phyloP scores from a whole-genome alignment of 2,888 invertebrate species.

The Pachydiplax longipennis region DNA sequence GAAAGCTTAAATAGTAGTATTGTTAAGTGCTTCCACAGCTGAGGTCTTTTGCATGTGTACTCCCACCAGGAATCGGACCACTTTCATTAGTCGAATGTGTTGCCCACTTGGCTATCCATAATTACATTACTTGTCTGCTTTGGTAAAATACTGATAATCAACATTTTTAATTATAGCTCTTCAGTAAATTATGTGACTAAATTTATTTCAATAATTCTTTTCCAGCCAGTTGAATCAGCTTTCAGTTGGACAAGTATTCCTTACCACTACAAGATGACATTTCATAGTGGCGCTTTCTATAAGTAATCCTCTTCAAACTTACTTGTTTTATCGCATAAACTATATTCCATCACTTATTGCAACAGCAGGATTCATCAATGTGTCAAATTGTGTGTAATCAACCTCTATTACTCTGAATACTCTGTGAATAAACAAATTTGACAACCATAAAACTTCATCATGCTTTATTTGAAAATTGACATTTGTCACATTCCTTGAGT shows the following conservation, averaged over 20 bases:
- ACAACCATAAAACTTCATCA: neutral
- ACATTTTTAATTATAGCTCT: no score
- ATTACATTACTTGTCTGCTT: no score
- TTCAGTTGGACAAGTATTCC: neutral
- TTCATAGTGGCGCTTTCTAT: neutral
- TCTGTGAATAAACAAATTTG: slow-evolving; percentile 14
- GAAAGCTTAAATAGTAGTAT: no score
- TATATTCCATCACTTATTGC: neutral
- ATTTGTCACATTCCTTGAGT: no score
- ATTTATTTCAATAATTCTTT: neutral
- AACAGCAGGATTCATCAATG: neutral
- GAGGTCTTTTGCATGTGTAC: no score
- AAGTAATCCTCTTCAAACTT: neutral
- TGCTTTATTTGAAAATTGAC: no score
- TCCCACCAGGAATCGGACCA: no score
- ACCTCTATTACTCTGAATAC: neutral
- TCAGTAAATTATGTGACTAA: neutral
- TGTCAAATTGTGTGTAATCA: slow-evolving; percentile 16
- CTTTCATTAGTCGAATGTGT: no score
- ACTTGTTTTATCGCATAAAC: neutral
- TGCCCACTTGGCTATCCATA: no score
- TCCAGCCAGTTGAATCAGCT: neutral
- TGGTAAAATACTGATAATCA: no score
- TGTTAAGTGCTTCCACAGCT: no score
- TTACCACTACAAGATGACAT: neutral